Evolutionary conservation across 2,888 invertebrate genomes (phyloP), one percentile per base, ranked within the genome.

Genomic region (Leuctra nigra): DNA sequence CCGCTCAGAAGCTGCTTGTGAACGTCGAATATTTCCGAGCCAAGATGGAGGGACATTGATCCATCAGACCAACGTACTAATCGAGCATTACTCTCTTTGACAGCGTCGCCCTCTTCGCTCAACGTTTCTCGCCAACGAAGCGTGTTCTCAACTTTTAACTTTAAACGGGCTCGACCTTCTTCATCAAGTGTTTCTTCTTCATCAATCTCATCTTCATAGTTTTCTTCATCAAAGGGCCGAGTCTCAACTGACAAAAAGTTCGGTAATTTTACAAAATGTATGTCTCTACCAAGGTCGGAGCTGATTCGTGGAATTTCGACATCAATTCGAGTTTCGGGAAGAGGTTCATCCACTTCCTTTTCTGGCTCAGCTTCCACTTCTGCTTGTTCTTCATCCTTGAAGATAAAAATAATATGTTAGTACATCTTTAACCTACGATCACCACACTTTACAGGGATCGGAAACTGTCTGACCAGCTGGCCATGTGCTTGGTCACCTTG

Each of bases 171-270:
- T 59, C 97, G 79, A 67, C 98, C 99, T 76, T 99, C 99, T 68
- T 99, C 98, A 69, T 99, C 98, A 64, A 96, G 75, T 0, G 93
- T 92, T 71, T 97, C 97, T 70, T 98, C 97, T 66, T 99, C 98
- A 68, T 99, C 98, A 63, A 97, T 92, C 76, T 99, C 99, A 73
- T 98, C 97, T 70, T 99, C 98, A 70, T 98, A 99, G 0, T 92
- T 91, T 60, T 84, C 87, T 0, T 87, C 84, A 69, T 98, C 97
- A 68, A 96, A 99, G 0, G 98, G 98, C 61, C 97, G 77, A 0
- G 96, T 96, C 72, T 98, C 98, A 38, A 99, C 95, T 0, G 96
- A 97, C 67, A 99, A 81, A 73, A 99, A 99, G 74, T 99, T 99
- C 1, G 99, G 99, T 58, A 99, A 74, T 70, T 98, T 97, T 0